Percentiles rank a stretch among this genome's conserved stretches.
Evolutionary conservation across 2,113 vertebrate genomes (phyloP).

Genomic region (Echinops telfairi): DNA sequence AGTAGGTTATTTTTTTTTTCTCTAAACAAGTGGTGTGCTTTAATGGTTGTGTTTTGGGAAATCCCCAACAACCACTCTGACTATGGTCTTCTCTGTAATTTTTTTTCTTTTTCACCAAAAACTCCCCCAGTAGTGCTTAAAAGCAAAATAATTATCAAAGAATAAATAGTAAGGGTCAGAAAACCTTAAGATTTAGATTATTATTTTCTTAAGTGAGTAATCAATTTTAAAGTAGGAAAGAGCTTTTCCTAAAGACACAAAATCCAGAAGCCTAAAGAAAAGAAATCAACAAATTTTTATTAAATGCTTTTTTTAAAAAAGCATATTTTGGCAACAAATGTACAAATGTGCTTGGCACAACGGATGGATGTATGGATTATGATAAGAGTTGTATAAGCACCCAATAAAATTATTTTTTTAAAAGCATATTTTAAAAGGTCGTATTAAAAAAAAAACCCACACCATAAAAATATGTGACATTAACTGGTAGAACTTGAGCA

Average conservation of each 20-base stretch:
- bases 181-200: not conserved
- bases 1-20: not conserved
- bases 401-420: no score
- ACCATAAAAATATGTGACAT: not conserved
- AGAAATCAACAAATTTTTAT: not conserved
- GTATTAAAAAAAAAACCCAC: no score
- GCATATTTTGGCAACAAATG: no score
- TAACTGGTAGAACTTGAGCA: slow-evolving; percentile 1
- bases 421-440: no score
- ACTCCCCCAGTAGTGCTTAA: not conserved
- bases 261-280: not conserved
- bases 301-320: no score
- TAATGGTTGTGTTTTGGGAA: not conserved
- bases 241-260: not conserved
- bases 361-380: no score
- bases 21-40: not conserved
- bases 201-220: not conserved
- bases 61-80: not conserved
- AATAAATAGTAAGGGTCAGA: not conserved
- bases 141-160: not conserved
- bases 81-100: not conserved
- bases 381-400: no score
- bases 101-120: not conserved
- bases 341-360: no score
- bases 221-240: not conserved